A percentile compares a stretch with the other conserved stretches of the same genome.
phyloP scores from a whole-genome alignment of 2,888 invertebrate genomes.

The Dryobota labecula region DNA sequence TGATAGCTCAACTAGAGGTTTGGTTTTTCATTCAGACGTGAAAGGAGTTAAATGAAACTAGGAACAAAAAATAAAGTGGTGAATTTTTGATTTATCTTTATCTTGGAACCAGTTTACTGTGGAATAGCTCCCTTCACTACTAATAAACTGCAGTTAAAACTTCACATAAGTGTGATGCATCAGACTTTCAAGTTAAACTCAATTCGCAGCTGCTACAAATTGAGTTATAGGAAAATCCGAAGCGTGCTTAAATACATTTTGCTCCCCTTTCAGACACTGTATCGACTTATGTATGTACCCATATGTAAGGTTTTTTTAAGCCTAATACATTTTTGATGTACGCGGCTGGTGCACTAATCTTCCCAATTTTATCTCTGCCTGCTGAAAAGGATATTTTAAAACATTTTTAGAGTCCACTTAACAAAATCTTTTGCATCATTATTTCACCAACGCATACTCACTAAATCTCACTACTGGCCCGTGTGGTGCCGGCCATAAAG shows the following conservation, averaged over 20 bases:
- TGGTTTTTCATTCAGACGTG: too few species aligned
- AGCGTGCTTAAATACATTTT: conserved; percentile 31
- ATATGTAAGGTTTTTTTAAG: conserved; percentile 1
- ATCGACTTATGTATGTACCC: not conserved
- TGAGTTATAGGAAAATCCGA: conserved; percentile 36
- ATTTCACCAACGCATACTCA: too few species aligned
- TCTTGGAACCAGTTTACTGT: too few species aligned
- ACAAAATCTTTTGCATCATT: conserved; percentile 5
- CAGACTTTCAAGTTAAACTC: conserved; percentile 35
- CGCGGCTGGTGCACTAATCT: conserved; percentile 24
- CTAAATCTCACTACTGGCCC: too few species aligned
- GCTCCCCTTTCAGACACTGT: not conserved
- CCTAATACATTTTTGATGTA: conserved; percentile 54
- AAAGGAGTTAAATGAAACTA: too few species aligned
- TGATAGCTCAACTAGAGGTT: too few species aligned
- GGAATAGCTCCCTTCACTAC: too few species aligned
- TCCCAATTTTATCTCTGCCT: conserved; percentile 9
- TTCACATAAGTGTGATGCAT: conserved; percentile 9
- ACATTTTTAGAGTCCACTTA: conserved; percentile 1
- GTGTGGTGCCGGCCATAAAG: too few species aligned
- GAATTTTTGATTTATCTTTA: too few species aligned
- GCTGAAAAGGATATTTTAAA: conserved; percentile 4
- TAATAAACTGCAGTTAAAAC: conserved; percentile 7
- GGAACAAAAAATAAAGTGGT: too few species aligned
- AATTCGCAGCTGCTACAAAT: conserved; percentile 24